phyloP scores from a whole-genome alignment of 1,140 invertebrate species.

The Metopolophium dirhodum region DNA sequence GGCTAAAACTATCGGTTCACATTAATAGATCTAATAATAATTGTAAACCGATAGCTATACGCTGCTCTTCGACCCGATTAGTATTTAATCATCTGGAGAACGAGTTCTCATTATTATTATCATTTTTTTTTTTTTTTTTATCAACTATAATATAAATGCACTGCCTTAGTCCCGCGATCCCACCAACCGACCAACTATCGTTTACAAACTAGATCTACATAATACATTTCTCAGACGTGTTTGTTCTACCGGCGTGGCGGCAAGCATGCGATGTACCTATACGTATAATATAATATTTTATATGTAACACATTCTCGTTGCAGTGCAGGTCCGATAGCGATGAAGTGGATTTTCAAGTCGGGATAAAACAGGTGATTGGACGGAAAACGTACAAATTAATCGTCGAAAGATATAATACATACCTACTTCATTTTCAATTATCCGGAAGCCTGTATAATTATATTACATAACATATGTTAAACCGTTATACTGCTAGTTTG shows the following conservation, averaged over 20 bases:
- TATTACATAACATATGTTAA: not conserved
- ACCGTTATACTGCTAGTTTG: not conserved
- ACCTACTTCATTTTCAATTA: not conserved
- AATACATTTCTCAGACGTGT: conserved; percentile 11
- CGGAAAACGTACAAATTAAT: not conserved
- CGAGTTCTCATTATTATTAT: not conserved
- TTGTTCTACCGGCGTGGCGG: not conserved
- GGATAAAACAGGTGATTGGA: conserved; percentile 5
- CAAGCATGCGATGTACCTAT: not conserved
- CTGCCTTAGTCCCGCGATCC: not conserved
- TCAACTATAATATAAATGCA: not conserved
- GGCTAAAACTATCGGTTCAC: not conserved
- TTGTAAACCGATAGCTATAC: not conserved
- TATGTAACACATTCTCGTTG: not conserved
- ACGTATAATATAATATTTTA: not conserved
- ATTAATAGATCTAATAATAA: not conserved
- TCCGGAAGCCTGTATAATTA: not conserved
- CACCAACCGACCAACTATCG: not conserved
- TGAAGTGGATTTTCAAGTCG: not conserved
- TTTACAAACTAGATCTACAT: conserved; percentile 8
- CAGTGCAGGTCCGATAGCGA: not conserved
- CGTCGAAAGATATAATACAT: not conserved
- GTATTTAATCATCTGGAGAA: not conserved
- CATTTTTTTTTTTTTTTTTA: not conserved
- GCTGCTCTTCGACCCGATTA: not conserved